Conservation (phyloP, 2,113 vertebrate genomes). For the Laticauda laticaudata region DNA sequence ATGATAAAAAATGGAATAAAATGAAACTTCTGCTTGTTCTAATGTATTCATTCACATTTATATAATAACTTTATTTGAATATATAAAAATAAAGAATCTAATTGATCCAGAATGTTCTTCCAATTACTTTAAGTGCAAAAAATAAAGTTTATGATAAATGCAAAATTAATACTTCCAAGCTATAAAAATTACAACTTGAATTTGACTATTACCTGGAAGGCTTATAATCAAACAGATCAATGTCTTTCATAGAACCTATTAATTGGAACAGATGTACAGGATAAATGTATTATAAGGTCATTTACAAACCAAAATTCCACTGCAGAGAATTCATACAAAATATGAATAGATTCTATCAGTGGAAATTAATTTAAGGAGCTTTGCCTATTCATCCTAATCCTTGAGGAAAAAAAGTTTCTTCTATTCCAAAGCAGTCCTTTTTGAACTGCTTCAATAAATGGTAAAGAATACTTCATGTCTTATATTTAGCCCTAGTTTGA, state of each 20-base stretch:
- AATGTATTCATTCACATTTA: not conserved
- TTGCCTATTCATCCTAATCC: not conserved
- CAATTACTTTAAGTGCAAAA: not conserved
- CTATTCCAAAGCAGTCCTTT: not conserved
- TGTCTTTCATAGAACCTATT: not conserved
- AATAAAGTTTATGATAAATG: not conserved
- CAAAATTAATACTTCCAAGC: not conserved
- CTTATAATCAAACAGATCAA: not conserved
- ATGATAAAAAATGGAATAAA: not conserved
- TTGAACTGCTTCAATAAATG: not conserved
- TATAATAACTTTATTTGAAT: not conserved
- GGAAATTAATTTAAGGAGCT: not conserved
- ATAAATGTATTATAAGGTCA: not conserved
- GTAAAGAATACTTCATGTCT: not conserved
- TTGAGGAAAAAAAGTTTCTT: accelerated
- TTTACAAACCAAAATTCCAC: not conserved
- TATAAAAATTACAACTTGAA: not conserved
- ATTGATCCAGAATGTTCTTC: not conserved
- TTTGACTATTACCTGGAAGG: not conserved
- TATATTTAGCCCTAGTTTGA: not conserved
- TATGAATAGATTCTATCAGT: not conserved
- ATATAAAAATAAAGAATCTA: not conserved
- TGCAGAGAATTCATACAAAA: not conserved
- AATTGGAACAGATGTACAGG: not conserved
- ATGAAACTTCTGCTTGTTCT: not conserved